These are phyloP conservation scores for Chunga burmeisteri DNA, from an alignment of 2,113 vertebrate species.

Conservation along the genomic window DNA sequence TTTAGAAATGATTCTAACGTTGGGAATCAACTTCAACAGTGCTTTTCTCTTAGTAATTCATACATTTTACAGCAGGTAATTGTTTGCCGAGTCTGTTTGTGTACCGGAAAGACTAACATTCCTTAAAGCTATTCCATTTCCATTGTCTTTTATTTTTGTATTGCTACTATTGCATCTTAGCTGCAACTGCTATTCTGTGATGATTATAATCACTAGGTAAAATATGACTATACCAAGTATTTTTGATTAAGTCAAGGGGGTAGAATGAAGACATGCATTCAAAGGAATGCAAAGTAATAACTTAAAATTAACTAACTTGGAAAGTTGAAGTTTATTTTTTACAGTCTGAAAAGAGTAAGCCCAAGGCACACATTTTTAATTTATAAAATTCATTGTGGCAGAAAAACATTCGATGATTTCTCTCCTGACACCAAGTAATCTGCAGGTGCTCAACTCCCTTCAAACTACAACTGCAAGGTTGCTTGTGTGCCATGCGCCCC, in stretches of 20 bases:
- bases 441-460: conserved; percentile 31
- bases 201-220: neutral
- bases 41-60: neutral
- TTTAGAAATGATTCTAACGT: neutral
- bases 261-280: neutral
- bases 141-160: neutral
- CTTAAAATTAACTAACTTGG: neutral
- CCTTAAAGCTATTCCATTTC: neutral
- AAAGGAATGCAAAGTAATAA: neutral
- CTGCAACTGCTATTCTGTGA: neutral
- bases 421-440: neutral
- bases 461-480: neutral
- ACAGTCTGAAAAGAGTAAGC: neutral
- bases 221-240: neutral
- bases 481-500: neutral
- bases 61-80: conserved; percentile 11
- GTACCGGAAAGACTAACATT: neutral
- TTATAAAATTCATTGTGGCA: conserved; percentile 31
- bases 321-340: neutral
- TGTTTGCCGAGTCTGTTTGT: neutral
- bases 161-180: neutral
- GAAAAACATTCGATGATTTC: neutral
- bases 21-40: neutral
- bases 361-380: conserved; percentile 40
- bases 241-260: neutral